phyloP scores from a whole-genome alignment of 2,113 vertebrate genomes.

The Copsychus sechellarum region DNA sequence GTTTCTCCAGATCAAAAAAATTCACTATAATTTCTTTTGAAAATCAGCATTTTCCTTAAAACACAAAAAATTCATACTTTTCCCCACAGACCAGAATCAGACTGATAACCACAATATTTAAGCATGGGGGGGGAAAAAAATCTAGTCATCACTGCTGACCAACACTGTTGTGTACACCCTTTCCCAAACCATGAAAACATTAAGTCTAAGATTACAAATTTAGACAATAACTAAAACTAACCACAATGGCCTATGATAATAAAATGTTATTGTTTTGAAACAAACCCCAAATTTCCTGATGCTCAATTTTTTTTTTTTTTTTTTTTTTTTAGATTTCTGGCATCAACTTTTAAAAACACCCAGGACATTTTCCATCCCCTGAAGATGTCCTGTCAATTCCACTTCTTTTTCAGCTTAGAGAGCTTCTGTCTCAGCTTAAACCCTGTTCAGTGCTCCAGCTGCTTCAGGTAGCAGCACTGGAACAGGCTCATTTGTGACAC shows the following conservation, averaged over 20 bases:
- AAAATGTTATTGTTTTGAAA: neutral
- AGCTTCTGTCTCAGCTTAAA: neutral
- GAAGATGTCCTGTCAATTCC: neutral
- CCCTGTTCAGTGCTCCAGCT: neutral
- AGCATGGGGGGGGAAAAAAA: neutral
- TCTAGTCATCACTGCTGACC: neutral
- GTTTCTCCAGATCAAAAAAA: neutral
- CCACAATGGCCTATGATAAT: neutral
- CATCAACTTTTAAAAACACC: neutral
- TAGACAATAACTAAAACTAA: neutral
- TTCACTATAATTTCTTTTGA: neutral
- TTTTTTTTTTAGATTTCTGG: neutral
- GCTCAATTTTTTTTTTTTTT: fast-evolving
- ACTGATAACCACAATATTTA: neutral
- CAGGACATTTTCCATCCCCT: neutral
- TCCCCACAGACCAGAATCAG: neutral
- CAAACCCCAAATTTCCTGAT: neutral
- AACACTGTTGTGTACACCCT: fast-evolving
- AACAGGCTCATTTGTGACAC: neutral
- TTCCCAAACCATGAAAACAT: neutral
- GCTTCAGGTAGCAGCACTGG: neutral
- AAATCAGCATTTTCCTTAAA: neutral
- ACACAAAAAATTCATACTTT: neutral
- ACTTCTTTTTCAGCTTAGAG: neutral
- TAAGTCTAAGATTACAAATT: neutral